phyloP scores from a whole-genome alignment of 2,888 invertebrate genomes.

The Melanostoma mellinum region DNA sequence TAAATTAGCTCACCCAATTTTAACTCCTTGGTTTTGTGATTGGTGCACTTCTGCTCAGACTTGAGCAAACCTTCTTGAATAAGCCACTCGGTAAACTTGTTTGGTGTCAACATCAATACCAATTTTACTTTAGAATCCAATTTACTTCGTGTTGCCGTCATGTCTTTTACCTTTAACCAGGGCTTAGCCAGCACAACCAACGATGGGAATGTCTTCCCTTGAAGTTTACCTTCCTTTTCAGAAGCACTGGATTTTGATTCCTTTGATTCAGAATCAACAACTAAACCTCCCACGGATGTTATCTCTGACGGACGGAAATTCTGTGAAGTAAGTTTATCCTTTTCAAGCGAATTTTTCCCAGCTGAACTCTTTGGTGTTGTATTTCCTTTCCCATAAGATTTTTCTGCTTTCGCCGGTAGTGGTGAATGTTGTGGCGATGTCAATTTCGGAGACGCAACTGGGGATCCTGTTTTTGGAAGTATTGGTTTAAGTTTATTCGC shows the following conservation, averaged over 20 bases:
- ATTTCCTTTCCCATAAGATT: slow-evolving; percentile 37
- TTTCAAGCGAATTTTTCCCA: slow-evolving; percentile 13
- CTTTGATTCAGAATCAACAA: slow-evolving; percentile 84
- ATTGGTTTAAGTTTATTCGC: neutral
- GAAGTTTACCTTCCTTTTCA: slow-evolving; percentile 88
- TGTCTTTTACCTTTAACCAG: slow-evolving; percentile 88
- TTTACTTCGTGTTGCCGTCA: slow-evolving; percentile 84
- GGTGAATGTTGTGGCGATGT: slow-evolving; percentile 75
- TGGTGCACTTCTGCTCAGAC: slow-evolving; percentile 89
- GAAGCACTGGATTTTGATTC: slow-evolving; percentile 86
- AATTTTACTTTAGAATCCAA: slow-evolving; percentile 91
- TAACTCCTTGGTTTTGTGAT: slow-evolving; percentile 87
- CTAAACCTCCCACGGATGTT: slow-evolving; percentile 88
- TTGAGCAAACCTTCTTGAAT: slow-evolving; percentile 92
- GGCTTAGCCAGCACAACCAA: slow-evolving; percentile 92
- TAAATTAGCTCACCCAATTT: slow-evolving; percentile 88
- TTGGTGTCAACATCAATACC: slow-evolving; percentile 90
- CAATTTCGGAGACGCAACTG: slow-evolving; percentile 27
- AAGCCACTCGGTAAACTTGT: slow-evolving; percentile 94
- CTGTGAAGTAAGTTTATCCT: slow-evolving; percentile 69
- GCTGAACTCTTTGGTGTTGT: slow-evolving; percentile 56
- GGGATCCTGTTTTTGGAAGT: slow-evolving; percentile 20
- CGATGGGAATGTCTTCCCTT: slow-evolving; percentile 92
- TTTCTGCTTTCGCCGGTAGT: slow-evolving; percentile 65
- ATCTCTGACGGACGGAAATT: slow-evolving; percentile 87